Evolutionary conservation across 1,140 invertebrate genomes (phyloP).

Genomic region (Cataglyphis hispanica): DNA sequence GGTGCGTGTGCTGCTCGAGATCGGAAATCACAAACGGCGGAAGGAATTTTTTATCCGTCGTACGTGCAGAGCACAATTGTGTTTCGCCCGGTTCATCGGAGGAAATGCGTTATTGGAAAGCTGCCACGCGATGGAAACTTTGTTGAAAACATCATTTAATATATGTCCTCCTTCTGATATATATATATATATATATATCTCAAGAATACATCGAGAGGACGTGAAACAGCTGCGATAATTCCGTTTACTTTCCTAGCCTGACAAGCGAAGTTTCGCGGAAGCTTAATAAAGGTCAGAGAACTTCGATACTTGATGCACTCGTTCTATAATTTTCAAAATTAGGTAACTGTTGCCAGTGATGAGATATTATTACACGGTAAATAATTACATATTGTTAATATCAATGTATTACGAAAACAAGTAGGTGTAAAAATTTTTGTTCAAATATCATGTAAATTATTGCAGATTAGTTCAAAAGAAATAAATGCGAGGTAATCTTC

Average conservation of each 20-base stretch:
- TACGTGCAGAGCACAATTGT: constrained; percentile 57
- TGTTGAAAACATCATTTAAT: constrained; percentile 58
- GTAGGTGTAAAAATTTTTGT: neutral
- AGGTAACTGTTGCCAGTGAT: constrained; percentile 6
- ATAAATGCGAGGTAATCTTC: neutral
- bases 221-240: constrained; percentile 53
- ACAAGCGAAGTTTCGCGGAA: constrained; percentile 28
- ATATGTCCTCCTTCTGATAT: constrained; percentile 13
- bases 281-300: neutral
- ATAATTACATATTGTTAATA: neutral
- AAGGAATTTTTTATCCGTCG: constrained; percentile 48
- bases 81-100: constrained; percentile 21
- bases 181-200: neutral
- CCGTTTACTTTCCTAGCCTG: constrained; percentile 17
- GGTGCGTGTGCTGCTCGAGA: constrained; percentile 31
- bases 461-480: neutral
- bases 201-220: constrained; percentile 38
- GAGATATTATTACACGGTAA: neutral
- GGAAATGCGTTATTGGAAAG: constrained; percentile 61
- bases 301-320: neutral
- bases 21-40: constrained; percentile 50
- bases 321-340: constrained; percentile 19
- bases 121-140: constrained; percentile 57
- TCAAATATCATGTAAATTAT: neutral
- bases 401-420: neutral